Percentiles rank a stretch among this genome's conserved stretches.
phyloP scores from a whole-genome alignment of 2,113 vertebrate genomes.

The human region DNA sequence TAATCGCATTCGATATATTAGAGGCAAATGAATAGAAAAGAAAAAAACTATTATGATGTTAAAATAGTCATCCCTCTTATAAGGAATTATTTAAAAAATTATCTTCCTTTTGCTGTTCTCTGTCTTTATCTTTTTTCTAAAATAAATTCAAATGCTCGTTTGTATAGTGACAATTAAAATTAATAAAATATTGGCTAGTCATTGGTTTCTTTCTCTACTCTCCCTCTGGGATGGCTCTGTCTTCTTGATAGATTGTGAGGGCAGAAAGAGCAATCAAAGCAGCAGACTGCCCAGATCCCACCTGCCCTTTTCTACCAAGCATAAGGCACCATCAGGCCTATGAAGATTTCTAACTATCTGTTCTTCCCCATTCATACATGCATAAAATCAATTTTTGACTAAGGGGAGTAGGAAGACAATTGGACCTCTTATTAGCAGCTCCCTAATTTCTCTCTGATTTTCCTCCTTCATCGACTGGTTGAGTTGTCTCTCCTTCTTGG shows the following conservation, averaged over 20 bases:
- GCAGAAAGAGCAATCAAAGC: not conserved
- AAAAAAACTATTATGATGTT: not conserved
- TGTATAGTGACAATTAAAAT: not conserved
- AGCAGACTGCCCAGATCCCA: not conserved
- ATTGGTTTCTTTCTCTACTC: not conserved
- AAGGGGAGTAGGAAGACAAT: accelerated
- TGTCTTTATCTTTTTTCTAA: not conserved
- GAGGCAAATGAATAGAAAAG: not conserved
- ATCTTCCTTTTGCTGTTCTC: not conserved
- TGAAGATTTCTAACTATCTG: not conserved
- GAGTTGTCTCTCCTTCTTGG: not conserved
- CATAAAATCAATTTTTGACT: not conserved
- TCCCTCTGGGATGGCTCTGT: not conserved
- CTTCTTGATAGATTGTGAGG: not conserved
- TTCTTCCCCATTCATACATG: accelerated
- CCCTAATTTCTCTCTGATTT: not conserved
- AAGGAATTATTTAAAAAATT: not conserved
- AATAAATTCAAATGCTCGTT: not conserved
- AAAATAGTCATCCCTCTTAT: not conserved
- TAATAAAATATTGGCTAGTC: not conserved
- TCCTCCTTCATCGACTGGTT: not conserved
- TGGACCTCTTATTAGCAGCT: not conserved
- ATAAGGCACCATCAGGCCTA: not conserved
- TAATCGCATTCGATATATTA: not conserved
- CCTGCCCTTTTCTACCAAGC: not conserved